phyloP scores from a whole-genome alignment of 2,113 vertebrate genomes.

The Elanoides forficatus region DNA sequence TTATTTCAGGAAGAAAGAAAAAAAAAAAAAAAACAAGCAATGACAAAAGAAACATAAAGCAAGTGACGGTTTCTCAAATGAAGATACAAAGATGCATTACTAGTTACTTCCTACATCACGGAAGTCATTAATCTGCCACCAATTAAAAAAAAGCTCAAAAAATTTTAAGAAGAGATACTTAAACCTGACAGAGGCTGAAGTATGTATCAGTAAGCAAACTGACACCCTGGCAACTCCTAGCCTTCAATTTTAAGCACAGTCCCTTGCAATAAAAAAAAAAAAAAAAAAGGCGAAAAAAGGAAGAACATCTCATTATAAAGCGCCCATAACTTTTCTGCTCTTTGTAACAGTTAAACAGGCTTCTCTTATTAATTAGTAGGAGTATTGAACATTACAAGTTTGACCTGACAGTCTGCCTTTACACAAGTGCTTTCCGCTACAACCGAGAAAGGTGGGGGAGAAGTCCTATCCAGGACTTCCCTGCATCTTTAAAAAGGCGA shows the following conservation, averaged over 20 bases:
- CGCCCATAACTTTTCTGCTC: neutral
- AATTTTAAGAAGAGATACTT: neutral
- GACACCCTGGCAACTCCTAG: too few relatives aligned
- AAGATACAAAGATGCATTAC: accelerated
- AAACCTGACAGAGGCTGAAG: neutral
- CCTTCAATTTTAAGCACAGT: neutral
- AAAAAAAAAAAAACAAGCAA: neutral
- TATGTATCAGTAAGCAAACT: accelerated
- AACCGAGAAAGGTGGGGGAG: accelerated
- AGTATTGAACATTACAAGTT: accelerated
- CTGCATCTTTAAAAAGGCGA: accelerated
- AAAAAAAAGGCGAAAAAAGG: too few relatives aligned
- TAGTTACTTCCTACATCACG: neutral
- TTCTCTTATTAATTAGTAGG: too few relatives aligned
- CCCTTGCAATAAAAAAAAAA: too few relatives aligned
- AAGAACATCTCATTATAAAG: neutral
- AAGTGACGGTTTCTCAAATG: accelerated
- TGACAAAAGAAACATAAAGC: accelerated
- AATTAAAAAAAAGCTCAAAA: neutral
- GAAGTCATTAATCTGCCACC: accelerated
- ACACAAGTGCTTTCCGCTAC: accelerated
- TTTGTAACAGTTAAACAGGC: accelerated
- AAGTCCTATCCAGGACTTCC: accelerated
- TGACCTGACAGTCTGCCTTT: accelerated
- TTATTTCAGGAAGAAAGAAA: neutral